Conservation (phyloP, 1,140 invertebrate species). For the Cotesia chilonis region DNA sequence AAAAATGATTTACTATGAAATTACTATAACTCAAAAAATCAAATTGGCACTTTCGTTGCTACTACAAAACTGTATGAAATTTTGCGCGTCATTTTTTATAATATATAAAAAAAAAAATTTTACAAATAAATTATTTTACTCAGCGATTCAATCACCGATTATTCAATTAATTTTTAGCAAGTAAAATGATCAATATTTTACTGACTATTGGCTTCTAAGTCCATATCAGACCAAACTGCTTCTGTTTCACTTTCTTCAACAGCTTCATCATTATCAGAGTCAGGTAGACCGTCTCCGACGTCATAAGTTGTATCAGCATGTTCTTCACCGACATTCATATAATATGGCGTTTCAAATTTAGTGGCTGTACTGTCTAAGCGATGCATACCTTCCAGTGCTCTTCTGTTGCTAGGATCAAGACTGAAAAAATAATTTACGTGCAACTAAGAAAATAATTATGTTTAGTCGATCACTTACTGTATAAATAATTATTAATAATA, state of each 20-base stretch:
- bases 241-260: constrained; percentile 71
- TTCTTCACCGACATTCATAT: constrained; percentile 66
- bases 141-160: no score
- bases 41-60: no score
- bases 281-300: constrained; percentile 65
- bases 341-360: constrained; percentile 66
- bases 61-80: no score
- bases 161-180: no score
- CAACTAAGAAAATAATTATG: constrained; percentile 18
- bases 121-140: no score
- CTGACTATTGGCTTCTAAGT: constrained; percentile 66
- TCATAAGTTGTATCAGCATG: constrained; percentile 70
- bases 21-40: no score
- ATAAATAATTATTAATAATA: no score
- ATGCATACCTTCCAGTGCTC: constrained; percentile 76
- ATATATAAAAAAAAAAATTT: no score
- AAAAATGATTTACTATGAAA: no score
- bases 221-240: constrained; percentile 71
- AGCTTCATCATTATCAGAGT: constrained; percentile 66
- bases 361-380: constrained; percentile 70
- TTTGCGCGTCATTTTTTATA: no score
- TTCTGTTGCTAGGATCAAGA: constrained; percentile 74
- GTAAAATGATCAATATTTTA: constrained; percentile 38
- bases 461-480: no score
- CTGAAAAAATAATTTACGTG: constrained; percentile 56